These are phyloP conservation scores for Monomorium pharaonis DNA, from an alignment of 1,140 invertebrate genomes.

Conservation along the genomic window DNA sequence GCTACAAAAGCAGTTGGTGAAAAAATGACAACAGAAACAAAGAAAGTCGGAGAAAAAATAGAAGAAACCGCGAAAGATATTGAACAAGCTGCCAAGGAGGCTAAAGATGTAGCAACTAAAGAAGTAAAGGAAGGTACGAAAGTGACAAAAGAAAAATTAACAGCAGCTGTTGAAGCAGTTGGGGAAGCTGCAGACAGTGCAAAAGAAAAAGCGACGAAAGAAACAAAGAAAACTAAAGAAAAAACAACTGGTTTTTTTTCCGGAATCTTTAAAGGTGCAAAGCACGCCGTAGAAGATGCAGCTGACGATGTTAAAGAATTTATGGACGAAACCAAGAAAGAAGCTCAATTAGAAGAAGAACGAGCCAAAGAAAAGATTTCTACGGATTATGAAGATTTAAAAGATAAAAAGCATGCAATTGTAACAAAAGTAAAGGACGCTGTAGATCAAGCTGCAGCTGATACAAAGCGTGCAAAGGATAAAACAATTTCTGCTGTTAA, in stretches of 20 bases:
- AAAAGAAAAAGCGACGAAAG: slow-evolving; percentile 60
- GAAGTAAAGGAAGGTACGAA: slow-evolving; percentile 53
- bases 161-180: slow-evolving; percentile 2
- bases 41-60: slow-evolving; percentile 36
- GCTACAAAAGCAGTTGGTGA: slow-evolving; percentile 8
- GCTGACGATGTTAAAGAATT: slow-evolving; percentile 54
- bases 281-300: slow-evolving; percentile 46
- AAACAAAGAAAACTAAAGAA: slow-evolving; percentile 68
- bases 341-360: no score
- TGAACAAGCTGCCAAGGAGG: background rate
- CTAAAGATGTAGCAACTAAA: slow-evolving; percentile 48
- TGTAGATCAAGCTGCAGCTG: background rate
- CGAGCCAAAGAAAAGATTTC: background rate
- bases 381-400: background rate
- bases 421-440: slow-evolving; percentile 4
- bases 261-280: slow-evolving; percentile 55
- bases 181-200: slow-evolving; percentile 30
- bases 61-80: background rate
- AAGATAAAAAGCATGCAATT: background rate
- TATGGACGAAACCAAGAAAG: no score
- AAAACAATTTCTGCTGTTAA: no score
- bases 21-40: slow-evolving; percentile 25
- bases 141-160: slow-evolving; percentile 41
- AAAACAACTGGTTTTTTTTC: slow-evolving; percentile 56
- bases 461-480: slow-evolving; percentile 46